Evolutionary conservation across 2,888 invertebrate genomes (phyloP), one percentile per base, ranked within the genome.

Genomic region (Chymomyza fuscimana): DNA sequence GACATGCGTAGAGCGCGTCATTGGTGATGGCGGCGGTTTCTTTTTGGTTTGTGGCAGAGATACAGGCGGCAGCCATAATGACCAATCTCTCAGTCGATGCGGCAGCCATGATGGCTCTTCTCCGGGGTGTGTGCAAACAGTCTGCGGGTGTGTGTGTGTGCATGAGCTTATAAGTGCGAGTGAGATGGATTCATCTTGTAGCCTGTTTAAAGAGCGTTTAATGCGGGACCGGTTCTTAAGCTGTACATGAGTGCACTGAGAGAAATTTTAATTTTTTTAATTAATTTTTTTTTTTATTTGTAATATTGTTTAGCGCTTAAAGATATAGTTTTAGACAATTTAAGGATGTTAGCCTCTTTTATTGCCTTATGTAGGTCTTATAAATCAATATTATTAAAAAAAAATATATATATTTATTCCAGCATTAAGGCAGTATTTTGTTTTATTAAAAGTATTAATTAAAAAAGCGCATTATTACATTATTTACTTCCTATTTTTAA

Each of bases 1-100:
- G 85, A 80, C 85, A 87, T 85, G 85, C 85, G 85, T 85, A 85
- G 65, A 73, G 76, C 70, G 76, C 70, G 16, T 60, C 66, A 73
- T 70, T 67, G 60, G 69, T 63, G 61, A 19, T 52, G 46, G 50
- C 56, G 56, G 56, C 1, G 12, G 22, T 29, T 52, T 65, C 65
- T 73, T 63, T 51, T 7, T 54, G 52, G 10, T 16, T 15, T 54
- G 58, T 4, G 22, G 32, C 32, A 25, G 59, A 19, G 22, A 25
- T 25, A 25, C 9, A 50, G 60, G 54, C 62, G 67, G 62, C 61
- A 40, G 67, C 67, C 67, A 67, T 67, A 54, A 61, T 67, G 54
- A 67, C 56, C 62, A 54, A 32, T 67, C 25, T 46, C 29, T 52
- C 10, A 36, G 22, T 29, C 59, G 32, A 4, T 59, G 25, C 52